phyloP scores from a whole-genome alignment of 2,797 vertebrate genomes.

The Otolemur crassicaudatus region DNA sequence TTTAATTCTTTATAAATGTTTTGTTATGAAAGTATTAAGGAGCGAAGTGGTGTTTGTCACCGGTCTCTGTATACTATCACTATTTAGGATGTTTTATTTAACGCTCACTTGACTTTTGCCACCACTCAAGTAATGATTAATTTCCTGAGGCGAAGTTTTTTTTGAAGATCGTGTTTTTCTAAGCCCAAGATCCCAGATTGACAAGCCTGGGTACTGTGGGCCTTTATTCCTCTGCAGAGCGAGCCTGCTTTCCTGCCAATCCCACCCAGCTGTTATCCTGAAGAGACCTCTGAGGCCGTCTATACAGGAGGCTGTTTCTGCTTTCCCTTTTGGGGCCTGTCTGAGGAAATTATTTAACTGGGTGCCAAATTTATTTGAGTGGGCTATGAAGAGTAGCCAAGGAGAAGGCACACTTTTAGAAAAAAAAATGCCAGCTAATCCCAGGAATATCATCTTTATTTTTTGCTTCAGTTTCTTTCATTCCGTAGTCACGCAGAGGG shows the following conservation, averaged over 20 bases:
- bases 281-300: constrained; percentile 46
- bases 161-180: constrained; percentile 60
- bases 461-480: background rate
- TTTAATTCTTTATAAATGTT: background rate
- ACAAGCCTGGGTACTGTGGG: constrained; percentile 25
- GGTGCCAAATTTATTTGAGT: constrained; percentile 54
- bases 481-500: background rate
- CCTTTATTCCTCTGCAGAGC: constrained; percentile 35
- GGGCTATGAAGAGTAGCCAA: background rate
- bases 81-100: constrained; percentile 65
- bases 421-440: constrained; percentile 31
- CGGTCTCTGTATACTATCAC: constrained; percentile 22
- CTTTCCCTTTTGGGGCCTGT: constrained; percentile 18
- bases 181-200: constrained; percentile 47
- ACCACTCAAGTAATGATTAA: constrained; percentile 67
- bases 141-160: constrained; percentile 57
- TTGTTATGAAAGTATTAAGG: constrained; percentile 23
- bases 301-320: background rate
- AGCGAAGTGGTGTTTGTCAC: constrained; percentile 40
- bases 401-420: background rate
- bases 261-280: constrained; percentile 52
- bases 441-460: background rate
- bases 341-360: constrained; percentile 29
- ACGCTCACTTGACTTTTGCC: constrained; percentile 69
- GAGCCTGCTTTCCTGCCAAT: background rate